phyloP scores from a whole-genome alignment of 2,113 vertebrate genomes.

The Pteronura brasiliensis region DNA sequence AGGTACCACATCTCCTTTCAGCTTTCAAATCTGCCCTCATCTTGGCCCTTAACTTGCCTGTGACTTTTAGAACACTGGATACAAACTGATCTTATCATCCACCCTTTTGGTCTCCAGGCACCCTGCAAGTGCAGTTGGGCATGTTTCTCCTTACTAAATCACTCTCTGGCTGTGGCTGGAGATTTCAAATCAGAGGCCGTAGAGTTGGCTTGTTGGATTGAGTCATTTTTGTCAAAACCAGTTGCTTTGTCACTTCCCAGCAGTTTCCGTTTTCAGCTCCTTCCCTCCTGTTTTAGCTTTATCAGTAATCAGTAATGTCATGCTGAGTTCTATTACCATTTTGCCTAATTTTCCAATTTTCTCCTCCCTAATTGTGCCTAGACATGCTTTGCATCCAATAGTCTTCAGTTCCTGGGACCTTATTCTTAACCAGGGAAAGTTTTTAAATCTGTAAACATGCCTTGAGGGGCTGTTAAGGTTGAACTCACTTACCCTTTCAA shows the following conservation, averaged over 20 bases:
- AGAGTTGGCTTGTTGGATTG: not conserved
- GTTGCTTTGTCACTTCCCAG: not conserved
- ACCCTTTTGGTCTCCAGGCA: not conserved
- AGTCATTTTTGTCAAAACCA: not conserved
- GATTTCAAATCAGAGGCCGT: not conserved
- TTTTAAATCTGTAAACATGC: not conserved
- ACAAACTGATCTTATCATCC: not conserved
- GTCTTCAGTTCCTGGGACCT: not conserved
- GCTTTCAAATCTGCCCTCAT: not conserved
- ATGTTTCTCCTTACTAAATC: not conserved
- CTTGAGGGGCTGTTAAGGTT: not conserved
- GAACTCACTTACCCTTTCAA: not conserved
- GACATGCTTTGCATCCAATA: not conserved
- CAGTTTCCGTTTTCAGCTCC: not conserved
- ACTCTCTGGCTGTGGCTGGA: not conserved
- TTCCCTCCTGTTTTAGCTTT: not conserved
- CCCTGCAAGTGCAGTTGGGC: not conserved
- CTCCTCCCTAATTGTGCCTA: conserved; percentile 17
- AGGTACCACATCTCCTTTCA: not conserved
- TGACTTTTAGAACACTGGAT: not conserved
- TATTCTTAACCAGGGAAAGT: not conserved
- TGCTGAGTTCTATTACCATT: not conserved
- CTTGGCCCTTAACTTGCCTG: not conserved
- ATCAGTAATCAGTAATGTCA: not conserved
- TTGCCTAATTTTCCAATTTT: conserved; percentile 44